These are phyloP conservation scores for Heterodera schachtii DNA, from an alignment of 1,140 invertebrate genomes.

Conservation along the genomic window DNA sequence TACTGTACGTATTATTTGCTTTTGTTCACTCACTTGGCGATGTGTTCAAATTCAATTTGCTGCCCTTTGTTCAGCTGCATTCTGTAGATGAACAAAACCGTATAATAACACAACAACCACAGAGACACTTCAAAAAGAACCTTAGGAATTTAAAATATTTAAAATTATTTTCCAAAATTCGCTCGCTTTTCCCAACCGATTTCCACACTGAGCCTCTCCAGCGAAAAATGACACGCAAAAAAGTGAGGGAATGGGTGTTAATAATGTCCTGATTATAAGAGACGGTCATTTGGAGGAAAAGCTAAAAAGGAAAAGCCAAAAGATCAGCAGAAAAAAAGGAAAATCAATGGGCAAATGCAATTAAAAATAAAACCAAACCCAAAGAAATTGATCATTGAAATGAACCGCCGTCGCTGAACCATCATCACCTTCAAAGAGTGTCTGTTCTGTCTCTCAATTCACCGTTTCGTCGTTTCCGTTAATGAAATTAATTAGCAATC, in stretches of 20 bases:
- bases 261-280: constrained; percentile 78
- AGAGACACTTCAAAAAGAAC: constrained; percentile 48
- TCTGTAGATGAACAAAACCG: constrained; percentile 47
- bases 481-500: too few relatives aligned
- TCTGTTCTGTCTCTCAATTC: too few relatives aligned
- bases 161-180: not conserved
- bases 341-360: too few relatives aligned
- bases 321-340: too few relatives aligned
- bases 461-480: too few relatives aligned
- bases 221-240: constrained; percentile 72
- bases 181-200: constrained; percentile 19
- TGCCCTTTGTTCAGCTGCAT: constrained; percentile 40
- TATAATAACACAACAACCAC: constrained; percentile 51
- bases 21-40: constrained; percentile 8
- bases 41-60: constrained; percentile 29
- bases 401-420: too few relatives aligned
- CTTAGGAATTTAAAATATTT: not conserved
- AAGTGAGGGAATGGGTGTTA: constrained; percentile 75
- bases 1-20: too few relatives aligned
- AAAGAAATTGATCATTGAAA: too few relatives aligned
- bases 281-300: constrained; percentile 73
- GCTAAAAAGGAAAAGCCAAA: too few relatives aligned
- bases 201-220: constrained; percentile 60
- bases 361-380: too few relatives aligned
- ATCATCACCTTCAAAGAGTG: too few relatives aligned